phyloP scores from a whole-genome alignment of 2,797 vertebrate genomes.

The Sebastes variabilis region DNA sequence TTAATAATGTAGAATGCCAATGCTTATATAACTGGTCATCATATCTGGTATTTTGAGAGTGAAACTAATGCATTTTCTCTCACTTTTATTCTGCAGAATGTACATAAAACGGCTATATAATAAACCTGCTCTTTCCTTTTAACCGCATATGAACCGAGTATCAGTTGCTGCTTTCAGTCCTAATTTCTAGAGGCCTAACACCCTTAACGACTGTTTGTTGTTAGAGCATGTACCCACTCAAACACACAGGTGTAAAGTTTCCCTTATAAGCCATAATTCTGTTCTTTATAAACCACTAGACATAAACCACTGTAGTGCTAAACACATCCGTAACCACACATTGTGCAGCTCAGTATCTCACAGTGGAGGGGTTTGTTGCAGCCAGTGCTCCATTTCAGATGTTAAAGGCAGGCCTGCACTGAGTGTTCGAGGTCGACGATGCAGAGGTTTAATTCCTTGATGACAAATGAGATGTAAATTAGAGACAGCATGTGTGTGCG shows the following conservation, averaged over 20 bases:
- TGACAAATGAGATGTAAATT: slow-evolving; percentile 35
- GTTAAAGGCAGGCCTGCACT: slow-evolving; percentile 10
- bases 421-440: not conserved
- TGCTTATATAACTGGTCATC: not conserved
- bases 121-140: not conserved
- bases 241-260: slow-evolving; percentile 18
- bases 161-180: not conserved
- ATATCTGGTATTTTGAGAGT: not conserved
- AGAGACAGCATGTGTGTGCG: not conserved
- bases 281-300: not conserved
- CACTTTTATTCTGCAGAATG: not conserved
- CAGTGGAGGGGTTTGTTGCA: slow-evolving; percentile 7
- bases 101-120: not conserved
- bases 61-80: not conserved
- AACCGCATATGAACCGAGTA: not conserved
- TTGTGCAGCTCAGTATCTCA: not conserved
- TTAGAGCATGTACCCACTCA: not conserved
- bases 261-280: not conserved
- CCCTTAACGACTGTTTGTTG: not conserved
- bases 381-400: slow-evolving; percentile 1
- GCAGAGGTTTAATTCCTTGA: slow-evolving; percentile 14
- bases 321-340: not conserved
- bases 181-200: not conserved
- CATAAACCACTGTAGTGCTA: not conserved
- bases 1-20: not conserved